Base-by-base conservation (phyloP, 2,113 vertebrate genomes). In the Alethe diademata region DNA sequence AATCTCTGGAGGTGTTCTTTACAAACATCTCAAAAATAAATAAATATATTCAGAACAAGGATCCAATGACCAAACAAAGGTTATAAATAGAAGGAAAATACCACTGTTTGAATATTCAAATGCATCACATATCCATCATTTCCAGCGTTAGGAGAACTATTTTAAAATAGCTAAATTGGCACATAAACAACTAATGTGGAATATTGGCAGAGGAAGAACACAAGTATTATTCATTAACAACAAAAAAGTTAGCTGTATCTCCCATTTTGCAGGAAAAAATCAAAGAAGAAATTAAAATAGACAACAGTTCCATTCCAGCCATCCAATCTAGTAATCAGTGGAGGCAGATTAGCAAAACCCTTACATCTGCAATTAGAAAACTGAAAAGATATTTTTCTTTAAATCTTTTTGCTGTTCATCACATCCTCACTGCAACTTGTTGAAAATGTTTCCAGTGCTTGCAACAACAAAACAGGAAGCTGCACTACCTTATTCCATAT, bases 11-110 rank as follows among this genome's bases (percentile, higher is more conserved):
- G 86, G 70, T 97, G 74, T 90, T 93, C 95, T 96, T 96, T 97
- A 93, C 79, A 78, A 96, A 92, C 94, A 97, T 71, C 92, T 92
- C 80, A 92, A 96, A 97, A 96, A 95, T 96, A 97, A 97, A 97
- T 97, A 97, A 91, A 96, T 97, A 96, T 93, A 93, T 95, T 67
- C 57, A 95, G 31, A 96, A 65, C 40, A 97, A 96, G 69, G 86
- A 91, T 72, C 64, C 73, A 93, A 60, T 97, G 95, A 93, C 86
- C 83, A 96, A 97, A 95, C 69, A 95, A 91, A 96, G 88, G 85
- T 95, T 96, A 94, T 43, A 36, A 86, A 91, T 79, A 92, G 73
- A 64, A 89, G 36, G 61, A 66, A 86, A 88, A 74, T 75, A 88
- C 40, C 50, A 66, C 22, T 51, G 4, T 58, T 88, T 79, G 47